Base-by-base conservation (phyloP, 2,113 vertebrate species). In the Hystrix cristata region DNA sequence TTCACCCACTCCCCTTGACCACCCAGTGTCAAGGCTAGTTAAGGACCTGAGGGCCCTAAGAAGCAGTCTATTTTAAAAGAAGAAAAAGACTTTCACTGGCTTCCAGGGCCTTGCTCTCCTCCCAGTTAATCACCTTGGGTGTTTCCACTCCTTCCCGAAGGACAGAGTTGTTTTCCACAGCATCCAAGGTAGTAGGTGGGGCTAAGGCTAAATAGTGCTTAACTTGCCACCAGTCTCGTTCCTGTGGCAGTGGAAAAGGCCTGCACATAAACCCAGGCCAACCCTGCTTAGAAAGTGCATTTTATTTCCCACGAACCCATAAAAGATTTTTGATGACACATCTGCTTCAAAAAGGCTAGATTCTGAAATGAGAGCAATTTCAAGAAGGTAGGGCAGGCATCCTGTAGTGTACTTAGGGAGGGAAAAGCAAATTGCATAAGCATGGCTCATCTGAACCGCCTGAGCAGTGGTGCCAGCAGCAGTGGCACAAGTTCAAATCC, bases 321-420 rank as follows among this genome's bases (percentile, higher is more conserved):
- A 74, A 78, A 90, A 91, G 55, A 38, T 78, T 94, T 95, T 81
- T 74, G 94, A 91, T 85, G 95, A 94, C 55, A 95, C 81, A 86
- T 94, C 43, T 92, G 81, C 60, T 96, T 96, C 67, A 67, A 53
- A 92, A 96, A 43, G 46, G 53, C 85, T n/a, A 88, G 90, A 92
- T 85, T 90, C 60, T 97, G 85, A 84, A 97, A 95, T 92, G 88
- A 97, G 92, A 88, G 53, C 0, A 0, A 94, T 94, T 94, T 94
- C 60, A 34, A 83, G 90, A 84, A 87, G 69, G 90, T 87, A 15
- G 31, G 76, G 55, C 48, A 7, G 88, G 87, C 60, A n/a, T 27
- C 93, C 93, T n/a, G 74, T 2, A 48, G 93, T 67, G 82, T 34
- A 9, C 46, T 80, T 57, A 53, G 53, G 27, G 83, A 90, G 57